These are phyloP conservation scores for Aurelia coerulea DNA, from an alignment of 30 jellyfish, hydroid and myxozoan species.

Conservation along the genomic window DNA sequence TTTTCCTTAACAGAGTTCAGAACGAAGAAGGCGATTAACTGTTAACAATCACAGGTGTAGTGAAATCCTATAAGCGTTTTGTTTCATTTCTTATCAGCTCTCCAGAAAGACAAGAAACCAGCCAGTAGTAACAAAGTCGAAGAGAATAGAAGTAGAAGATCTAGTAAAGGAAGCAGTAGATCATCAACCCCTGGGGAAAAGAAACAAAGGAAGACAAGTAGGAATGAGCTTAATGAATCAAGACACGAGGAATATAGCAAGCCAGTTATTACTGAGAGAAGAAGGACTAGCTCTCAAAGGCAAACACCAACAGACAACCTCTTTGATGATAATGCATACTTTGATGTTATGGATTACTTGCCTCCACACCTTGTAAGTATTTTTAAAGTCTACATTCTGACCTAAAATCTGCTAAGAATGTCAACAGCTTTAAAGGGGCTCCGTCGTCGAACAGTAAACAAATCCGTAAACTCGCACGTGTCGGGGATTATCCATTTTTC, in stretches of 20 bases:
- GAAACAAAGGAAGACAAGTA: conserved; percentile 14
- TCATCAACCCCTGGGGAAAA: conserved; percentile 71
- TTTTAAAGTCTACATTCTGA: background rate
- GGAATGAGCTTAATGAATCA: background rate
- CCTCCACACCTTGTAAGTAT: conserved; percentile 94
- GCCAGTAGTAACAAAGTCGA: background rate
- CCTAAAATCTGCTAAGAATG: too few species aligned
- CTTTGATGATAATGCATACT: conserved; percentile 84
- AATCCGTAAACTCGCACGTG: too few species aligned
- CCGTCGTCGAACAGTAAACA: too few species aligned
- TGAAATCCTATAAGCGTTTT: background rate
- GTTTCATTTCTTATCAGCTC: background rate
- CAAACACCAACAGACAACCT: conserved; percentile 64
- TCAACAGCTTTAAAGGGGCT: too few species aligned
- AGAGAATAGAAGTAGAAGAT: conserved; percentile 43
- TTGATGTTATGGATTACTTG: conserved; percentile 82
- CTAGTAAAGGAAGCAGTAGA: conserved; percentile 66
- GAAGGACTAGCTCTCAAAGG: background rate
- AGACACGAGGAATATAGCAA: background rate
- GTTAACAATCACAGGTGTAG: too few species aligned
- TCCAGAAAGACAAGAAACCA: conserved; percentile 35
- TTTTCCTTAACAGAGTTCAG: too few species aligned
- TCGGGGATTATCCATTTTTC: too few species aligned
- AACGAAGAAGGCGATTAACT: too few species aligned
- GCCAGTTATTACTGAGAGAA: conserved; percentile 9